phyloP scores from a whole-genome alignment of 2,797 vertebrate genomes.

The Strix occidentalis region DNA sequence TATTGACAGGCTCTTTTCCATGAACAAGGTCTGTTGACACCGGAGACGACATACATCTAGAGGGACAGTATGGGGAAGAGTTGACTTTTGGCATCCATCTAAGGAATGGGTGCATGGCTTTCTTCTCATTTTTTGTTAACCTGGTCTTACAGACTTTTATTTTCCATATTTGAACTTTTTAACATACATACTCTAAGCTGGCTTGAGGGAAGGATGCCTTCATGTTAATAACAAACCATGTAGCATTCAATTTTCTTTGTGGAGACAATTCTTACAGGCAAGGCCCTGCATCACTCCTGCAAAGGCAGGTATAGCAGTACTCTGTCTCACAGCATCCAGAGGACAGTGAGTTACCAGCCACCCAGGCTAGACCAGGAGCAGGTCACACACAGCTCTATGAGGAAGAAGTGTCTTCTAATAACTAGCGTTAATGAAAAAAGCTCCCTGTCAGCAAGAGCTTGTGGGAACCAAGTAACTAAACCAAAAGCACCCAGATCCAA shows the following conservation, averaged over 20 bases:
- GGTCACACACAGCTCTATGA: background rate
- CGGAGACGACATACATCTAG: background rate
- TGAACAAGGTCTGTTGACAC: background rate
- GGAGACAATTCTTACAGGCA: background rate
- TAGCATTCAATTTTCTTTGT: background rate
- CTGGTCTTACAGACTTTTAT: background rate
- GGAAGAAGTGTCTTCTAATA: background rate
- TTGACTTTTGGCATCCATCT: background rate
- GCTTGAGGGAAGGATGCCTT: background rate
- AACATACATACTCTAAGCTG: fast-evolving
- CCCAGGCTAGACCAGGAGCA: background rate
- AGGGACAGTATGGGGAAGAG: background rate
- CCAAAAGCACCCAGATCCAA: background rate
- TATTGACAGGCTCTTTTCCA: background rate
- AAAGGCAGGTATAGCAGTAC: background rate
- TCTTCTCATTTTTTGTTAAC: background rate
- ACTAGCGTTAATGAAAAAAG: background rate
- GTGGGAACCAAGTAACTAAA: background rate
- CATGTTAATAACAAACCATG: background rate
- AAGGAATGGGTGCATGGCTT: background rate
- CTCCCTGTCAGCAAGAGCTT: background rate
- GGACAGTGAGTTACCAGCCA: background rate
- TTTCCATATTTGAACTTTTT: background rate
- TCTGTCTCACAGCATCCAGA: background rate
- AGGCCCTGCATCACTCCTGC: background rate